Evolutionary conservation across 2,113 vertebrate genomes (phyloP).

Genomic region (Dunckerocampus dactyliophorus): DNA sequence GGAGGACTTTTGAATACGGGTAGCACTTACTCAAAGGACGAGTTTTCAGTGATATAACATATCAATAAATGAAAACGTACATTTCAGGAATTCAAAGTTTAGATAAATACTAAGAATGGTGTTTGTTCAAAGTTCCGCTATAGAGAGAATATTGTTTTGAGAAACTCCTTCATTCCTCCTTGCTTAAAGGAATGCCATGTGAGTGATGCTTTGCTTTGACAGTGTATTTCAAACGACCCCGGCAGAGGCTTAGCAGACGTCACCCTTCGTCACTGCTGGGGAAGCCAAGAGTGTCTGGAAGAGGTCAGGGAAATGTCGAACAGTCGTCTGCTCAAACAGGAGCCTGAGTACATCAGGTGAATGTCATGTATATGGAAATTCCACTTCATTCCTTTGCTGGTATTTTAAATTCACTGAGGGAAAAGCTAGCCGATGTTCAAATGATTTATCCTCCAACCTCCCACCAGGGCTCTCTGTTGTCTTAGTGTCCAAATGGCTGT

Average conservation of each 20-base stretch:
- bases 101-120: conserved; percentile 11
- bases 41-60: no score
- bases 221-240: conserved; percentile 36
- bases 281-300: conserved; percentile 27
- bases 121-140: conserved; percentile 29
- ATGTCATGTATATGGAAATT: conserved; percentile 31
- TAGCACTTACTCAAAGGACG: no score
- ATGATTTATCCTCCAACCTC: conserved; percentile 10
- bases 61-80: no score
- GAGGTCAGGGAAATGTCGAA: conserved; percentile 53
- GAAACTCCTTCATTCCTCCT: conserved; percentile 33
- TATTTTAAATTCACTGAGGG: conserved; percentile 29
- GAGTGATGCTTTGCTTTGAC: conserved; percentile 37
- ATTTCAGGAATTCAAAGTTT: not conserved
- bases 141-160: conserved; percentile 30
- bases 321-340: conserved; percentile 39
- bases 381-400: conserved; percentile 14
- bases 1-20: no score
- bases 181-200: conserved; percentile 39
- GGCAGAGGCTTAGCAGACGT: conserved; percentile 40
- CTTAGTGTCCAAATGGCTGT: conserved; percentile 34
- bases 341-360: conserved; percentile 21
- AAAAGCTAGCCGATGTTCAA: conserved; percentile 10
- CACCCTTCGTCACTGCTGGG: conserved; percentile 11
- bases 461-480: conserved; percentile 16